Conservation (phyloP, 1,140 invertebrate species). For the Branchinecta lynchi region DNA sequence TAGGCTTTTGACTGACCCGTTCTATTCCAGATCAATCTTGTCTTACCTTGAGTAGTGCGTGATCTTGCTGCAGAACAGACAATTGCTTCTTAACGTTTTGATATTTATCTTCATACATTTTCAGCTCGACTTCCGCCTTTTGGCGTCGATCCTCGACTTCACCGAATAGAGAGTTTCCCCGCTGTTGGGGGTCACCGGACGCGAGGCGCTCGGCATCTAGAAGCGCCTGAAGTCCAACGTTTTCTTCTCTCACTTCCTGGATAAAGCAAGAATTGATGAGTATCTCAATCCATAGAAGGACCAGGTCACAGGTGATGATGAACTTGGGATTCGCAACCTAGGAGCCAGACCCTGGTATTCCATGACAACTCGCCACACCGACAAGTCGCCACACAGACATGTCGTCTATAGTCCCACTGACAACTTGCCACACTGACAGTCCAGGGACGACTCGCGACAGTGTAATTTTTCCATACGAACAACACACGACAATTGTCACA, state of each 20-base stretch:
- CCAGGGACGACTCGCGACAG: too few relatives aligned
- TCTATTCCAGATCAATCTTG: too few relatives aligned
- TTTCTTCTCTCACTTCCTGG: slow-evolving; percentile 19
- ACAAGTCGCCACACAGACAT: too few relatives aligned
- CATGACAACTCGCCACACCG: too few relatives aligned
- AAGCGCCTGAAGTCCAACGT: slow-evolving; percentile 20
- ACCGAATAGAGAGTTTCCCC: slow-evolving; percentile 26
- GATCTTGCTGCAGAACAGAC: slow-evolving; percentile 13
- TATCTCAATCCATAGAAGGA: neutral
- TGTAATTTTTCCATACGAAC: too few relatives aligned
- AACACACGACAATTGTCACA: too few relatives aligned
- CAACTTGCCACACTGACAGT: too few relatives aligned
- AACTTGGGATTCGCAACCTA: neutral
- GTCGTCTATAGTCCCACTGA: too few relatives aligned
- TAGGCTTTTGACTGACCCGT: too few relatives aligned
- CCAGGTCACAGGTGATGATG: neutral
- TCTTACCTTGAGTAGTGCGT: slow-evolving; percentile 17
- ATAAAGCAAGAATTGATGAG: neutral
- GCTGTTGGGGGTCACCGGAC: slow-evolving; percentile 23
- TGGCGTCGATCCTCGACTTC: slow-evolving; percentile 27
- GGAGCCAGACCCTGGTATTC: too few relatives aligned
- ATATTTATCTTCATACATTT: slow-evolving; percentile 21
- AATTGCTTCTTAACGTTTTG: slow-evolving; percentile 21
- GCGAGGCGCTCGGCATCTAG: slow-evolving; percentile 22
- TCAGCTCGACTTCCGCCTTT: slow-evolving; percentile 23